Base-by-base conservation (phyloP, 2,113 vertebrate species). In the Silurus glanis region DNA sequence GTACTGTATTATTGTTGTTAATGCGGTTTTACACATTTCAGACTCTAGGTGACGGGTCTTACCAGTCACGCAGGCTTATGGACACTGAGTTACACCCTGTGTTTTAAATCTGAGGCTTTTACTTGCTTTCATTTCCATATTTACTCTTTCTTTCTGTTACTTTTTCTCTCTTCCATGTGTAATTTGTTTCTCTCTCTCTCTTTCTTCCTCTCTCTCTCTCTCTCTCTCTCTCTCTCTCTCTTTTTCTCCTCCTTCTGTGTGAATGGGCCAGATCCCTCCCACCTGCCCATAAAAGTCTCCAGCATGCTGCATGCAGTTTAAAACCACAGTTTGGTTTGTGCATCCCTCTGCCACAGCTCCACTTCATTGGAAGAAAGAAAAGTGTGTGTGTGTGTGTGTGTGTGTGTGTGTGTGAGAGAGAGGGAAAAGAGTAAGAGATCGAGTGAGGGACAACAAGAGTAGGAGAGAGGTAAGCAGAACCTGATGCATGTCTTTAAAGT, bases 281-380 rank as follows among this genome's bases (percentile, higher is more conserved):
- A 97, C 95, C 96, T 96, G 95, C 93, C 93, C 95, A 98, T 98
- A 98, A 97, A 99, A 99, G 95, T 96, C 95, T 95, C 95, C 94
- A 92, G 94, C 94, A 94, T 94, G 94, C 94, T 94, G 94, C 93
- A 92, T 90, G 93, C 94, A 90, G 94, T 93, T 93, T 94, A 92
- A 92, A 94, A 93, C 91, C 94, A 92, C 83, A 91, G 93, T 92
- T 92, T 90, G 92, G 93, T 93, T 91, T 91, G 91, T 91, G 91
- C 89, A 88, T 89, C 90, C 86, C 89, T 89, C 49, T 84, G 53
- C 87, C 55, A 25, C 87, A 56, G 80, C 61, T 55, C 61, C 16
- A 53, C 82, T 80, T 85, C 64, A 69, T 76, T 59, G 76, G 72
- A 61, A 72, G 78, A 53, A 80, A 78, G 49, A 59, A 64, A 37